Conservation (phyloP, 2,888 invertebrate genomes). For the Deilephila porcellus region DNA sequence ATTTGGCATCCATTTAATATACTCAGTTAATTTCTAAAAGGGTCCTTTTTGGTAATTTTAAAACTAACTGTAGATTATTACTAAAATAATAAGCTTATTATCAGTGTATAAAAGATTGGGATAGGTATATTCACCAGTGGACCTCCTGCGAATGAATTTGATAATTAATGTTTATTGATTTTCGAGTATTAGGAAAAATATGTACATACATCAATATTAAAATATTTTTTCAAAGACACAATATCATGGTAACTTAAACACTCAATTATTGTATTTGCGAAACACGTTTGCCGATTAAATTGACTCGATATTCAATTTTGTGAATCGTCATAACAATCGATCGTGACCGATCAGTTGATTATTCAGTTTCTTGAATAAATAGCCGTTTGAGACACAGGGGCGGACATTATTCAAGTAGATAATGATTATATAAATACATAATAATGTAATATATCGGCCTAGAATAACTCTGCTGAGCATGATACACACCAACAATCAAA, state of each 20-base stretch:
- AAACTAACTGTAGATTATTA: no score
- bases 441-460: neutral
- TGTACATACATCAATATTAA: neutral
- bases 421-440: neutral
- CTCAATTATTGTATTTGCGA: constrained; percentile 6
- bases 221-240: neutral
- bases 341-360: constrained; percentile 59
- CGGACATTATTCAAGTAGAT: neutral
- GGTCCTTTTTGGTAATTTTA: no score
- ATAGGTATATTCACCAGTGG: no score
- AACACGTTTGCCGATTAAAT: constrained; percentile 28
- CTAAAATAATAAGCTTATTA: no score
- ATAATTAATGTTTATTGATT: no score
- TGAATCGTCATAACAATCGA: constrained; percentile 53
- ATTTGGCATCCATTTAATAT: no score
- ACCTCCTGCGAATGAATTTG: no score
- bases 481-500: no score
- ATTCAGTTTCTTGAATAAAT: constrained; percentile 43
- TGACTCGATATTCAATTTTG: constrained; percentile 29
- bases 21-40: no score
- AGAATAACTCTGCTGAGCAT: no score
- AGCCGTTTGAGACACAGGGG: constrained; percentile 1
- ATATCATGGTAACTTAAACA: neutral
- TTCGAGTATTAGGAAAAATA: no score
- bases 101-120: no score